Evolutionary conservation across 2,888 invertebrate species (phyloP).

Genomic region (Cheilosia vernalis): DNA sequence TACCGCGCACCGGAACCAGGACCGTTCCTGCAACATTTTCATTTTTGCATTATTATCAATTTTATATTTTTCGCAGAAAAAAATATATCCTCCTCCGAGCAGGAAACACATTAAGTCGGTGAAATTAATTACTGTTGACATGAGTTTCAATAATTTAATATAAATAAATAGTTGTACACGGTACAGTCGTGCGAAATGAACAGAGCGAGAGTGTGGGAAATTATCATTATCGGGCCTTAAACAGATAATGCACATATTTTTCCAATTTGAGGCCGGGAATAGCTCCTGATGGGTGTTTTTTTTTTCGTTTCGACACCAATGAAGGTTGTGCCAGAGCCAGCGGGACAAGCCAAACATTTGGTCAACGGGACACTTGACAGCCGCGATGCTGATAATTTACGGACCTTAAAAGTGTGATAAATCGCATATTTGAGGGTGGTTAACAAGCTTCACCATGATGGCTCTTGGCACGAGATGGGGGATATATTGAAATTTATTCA

Average conservation of each 20-base stretch:
- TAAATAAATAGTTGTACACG: constrained; percentile 69
- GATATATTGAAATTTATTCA: constrained; percentile 4
- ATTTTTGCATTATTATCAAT: constrained; percentile 67
- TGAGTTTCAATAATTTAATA: constrained; percentile 74
- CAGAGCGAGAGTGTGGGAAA: constrained; percentile 37
- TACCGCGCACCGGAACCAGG: neutral
- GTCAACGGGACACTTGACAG: constrained; percentile 45
- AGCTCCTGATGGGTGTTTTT: constrained; percentile 8
- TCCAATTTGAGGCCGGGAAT: constrained; percentile 7
- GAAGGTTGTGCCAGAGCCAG: constrained; percentile 4
- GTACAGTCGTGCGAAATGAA: constrained; percentile 57
- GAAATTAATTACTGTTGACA: constrained; percentile 75
- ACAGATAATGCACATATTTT: constrained; percentile 72
- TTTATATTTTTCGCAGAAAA: constrained; percentile 33
- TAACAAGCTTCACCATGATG: constrained; percentile 6
- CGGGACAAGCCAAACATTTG: constrained; percentile 39
- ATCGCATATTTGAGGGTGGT: constrained; percentile 21
- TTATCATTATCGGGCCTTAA: constrained; percentile 68
- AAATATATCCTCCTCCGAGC: constrained; percentile 23
- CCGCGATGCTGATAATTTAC: constrained; percentile 47
- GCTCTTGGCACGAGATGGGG: neutral
- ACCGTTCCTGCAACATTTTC: constrained; percentile 13
- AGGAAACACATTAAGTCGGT: constrained; percentile 72
- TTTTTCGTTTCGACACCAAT: neutral
- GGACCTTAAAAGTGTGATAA: constrained; percentile 49